These are phyloP conservation scores for Drosophila leontia DNA, from an alignment of 1,140 invertebrate species.

Conservation along the genomic window DNA sequence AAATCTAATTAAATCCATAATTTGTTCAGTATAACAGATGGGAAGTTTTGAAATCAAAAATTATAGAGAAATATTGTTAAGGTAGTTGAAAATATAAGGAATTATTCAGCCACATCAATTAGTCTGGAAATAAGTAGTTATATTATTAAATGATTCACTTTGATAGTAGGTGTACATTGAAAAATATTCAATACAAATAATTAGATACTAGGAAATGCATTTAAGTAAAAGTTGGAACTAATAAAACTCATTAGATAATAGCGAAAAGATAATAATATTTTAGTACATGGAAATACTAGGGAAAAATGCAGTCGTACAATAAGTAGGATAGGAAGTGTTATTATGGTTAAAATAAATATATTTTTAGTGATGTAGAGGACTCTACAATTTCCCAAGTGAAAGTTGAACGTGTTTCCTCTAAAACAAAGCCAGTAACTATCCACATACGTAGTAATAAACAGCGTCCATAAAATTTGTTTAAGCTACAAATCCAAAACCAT, in stretches of 20 bases:
- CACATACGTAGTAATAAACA: background rate
- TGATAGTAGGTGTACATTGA: too few species aligned
- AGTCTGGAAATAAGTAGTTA: background rate
- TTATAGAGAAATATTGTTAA: background rate
- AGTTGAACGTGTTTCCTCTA: background rate
- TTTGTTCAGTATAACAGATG: constrained; percentile 4
- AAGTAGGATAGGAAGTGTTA: too few species aligned
- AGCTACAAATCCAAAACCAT: constrained; percentile 4
- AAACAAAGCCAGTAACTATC: background rate
- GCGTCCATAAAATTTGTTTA: constrained; percentile 7
- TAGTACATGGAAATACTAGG: too few species aligned
- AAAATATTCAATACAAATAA: background rate
- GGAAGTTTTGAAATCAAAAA: constrained; percentile 1
- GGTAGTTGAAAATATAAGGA: background rate
- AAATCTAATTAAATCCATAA: constrained; percentile 24
- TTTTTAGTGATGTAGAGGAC: background rate
- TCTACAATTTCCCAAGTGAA: background rate
- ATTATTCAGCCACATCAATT: background rate
- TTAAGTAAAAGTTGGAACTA: background rate
- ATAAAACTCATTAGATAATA: background rate
- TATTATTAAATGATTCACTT: background rate
- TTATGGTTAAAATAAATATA: too few species aligned
- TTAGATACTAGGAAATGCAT: background rate
- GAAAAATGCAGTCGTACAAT: too few species aligned
- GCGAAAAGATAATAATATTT: too few species aligned